Base-by-base conservation (phyloP, 2,888 invertebrate species). In the Congeria kusceri region DNA sequence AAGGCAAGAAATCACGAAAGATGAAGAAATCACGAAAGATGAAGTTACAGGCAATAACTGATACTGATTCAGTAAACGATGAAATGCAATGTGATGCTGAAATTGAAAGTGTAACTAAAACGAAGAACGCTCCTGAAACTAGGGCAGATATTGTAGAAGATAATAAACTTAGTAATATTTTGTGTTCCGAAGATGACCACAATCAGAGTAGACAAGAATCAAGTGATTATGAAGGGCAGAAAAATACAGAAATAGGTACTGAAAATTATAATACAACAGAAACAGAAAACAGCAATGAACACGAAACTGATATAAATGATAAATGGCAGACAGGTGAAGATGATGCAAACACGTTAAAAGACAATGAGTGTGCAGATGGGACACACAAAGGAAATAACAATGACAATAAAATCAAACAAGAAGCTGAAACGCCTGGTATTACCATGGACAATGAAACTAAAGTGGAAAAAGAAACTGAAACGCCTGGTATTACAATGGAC, bases 181-280 rank as follows among this genome's bases (percentile, higher is more conserved):
- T n/a, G n/a, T n/a, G n/a, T n/a, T n/a, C n/a, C n/a, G n/a, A 32
- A 32, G 32, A 32, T 4, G 32, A 32, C 4, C 5, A 32, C 28
- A 15, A 39, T 57, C 13, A 15, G 28, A 23, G 23, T 25, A 68
- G 46, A 44, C 2, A 18, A 46, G 57, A 59, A 3, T 4, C 25
- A 15, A 18, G 3, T 39, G 27, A 18, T 0, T 23, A 59, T 47
- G 25, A 20, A 65, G 47, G 11, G 49, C 27, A 70, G 11, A 44
- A 74, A 39, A 59, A 29, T 53, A 23, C 18, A 32, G 25, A 49
- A 15, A 66, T 18, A 11, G 57, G 20, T 23, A 28, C 39, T 53
- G 53, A 25, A 18, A 25, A 64, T 1, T 20, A 44, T 63, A 44
- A 23, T n/a, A 20, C 25, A 44, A 44, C 20, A 11, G 46, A 44